A percentile compares a stretch with the other conserved stretches of the same genome.
phyloP scores from a whole-genome alignment of 2,797 vertebrate genomes.

The Pitangus sulphuratus region DNA sequence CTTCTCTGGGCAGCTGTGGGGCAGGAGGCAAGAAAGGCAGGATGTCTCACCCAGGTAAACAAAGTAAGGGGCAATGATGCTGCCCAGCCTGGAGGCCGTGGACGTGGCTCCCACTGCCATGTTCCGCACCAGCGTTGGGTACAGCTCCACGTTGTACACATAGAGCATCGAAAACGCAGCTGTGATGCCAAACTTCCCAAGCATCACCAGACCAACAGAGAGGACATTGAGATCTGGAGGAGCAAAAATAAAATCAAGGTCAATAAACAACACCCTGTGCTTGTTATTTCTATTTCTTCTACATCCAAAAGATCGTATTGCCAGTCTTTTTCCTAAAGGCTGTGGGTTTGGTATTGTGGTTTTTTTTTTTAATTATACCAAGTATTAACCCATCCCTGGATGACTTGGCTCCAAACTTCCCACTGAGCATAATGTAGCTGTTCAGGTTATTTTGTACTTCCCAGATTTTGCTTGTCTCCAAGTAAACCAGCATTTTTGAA shows the following conservation, averaged over 20 bases:
- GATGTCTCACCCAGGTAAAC: slow-evolving; percentile 86
- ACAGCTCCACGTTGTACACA: slow-evolving; percentile 92
- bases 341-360: accelerated
- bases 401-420: background rate
- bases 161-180: slow-evolving; percentile 91
- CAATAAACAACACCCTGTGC: background rate
- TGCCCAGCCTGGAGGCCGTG: slow-evolving; percentile 89
- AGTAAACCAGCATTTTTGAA: background rate
- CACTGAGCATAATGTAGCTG: background rate
- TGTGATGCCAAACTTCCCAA: slow-evolving; percentile 91
- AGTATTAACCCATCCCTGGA: background rate
- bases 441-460: background rate
- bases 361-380: background rate
- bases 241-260: background rate
- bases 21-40: background rate
- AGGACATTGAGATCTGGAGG: slow-evolving; percentile 73
- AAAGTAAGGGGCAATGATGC: slow-evolving; percentile 90
- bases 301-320: background rate
- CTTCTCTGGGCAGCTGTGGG: background rate
- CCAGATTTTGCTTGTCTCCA: background rate
- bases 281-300: background rate
- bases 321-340: background rate
- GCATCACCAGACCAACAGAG: slow-evolving; percentile 83
- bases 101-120: slow-evolving; percentile 91
- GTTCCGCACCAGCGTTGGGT: slow-evolving; percentile 87